Evolutionary conservation across 2,888 invertebrate genomes (phyloP).

Genomic region (Apodemia mormo): DNA sequence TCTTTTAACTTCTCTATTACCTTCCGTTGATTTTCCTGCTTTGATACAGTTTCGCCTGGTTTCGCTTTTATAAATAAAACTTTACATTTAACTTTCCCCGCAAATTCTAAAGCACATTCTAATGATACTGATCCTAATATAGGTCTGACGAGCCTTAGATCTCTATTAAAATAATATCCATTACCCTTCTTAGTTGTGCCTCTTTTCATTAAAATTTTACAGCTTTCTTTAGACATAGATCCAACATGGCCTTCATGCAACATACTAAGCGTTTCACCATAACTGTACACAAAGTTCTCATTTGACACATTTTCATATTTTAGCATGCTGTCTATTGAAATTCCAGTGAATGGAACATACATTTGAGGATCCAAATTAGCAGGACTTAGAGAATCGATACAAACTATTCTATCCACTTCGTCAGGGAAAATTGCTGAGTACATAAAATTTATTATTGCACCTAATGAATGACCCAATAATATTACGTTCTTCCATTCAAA

Average conservation of each 20-base stretch:
- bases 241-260: constrained; percentile 3
- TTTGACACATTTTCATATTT: constrained; percentile 12
- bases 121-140: constrained; percentile 40
- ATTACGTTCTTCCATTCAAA: constrained; percentile 87
- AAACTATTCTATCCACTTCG: constrained; percentile 84
- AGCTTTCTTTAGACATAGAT: constrained; percentile 15
- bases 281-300: not conserved
- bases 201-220: constrained; percentile 55
- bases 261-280: constrained; percentile 3
- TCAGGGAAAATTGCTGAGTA: constrained; percentile 89
- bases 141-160: constrained; percentile 87
- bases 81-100: constrained; percentile 9
- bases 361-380: constrained; percentile 81
- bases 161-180: constrained; percentile 86
- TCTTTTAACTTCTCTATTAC: constrained; percentile 84
- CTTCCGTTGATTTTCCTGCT: constrained; percentile 51
- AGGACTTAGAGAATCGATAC: constrained; percentile 89
- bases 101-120: constrained; percentile 10
- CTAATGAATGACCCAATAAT: constrained; percentile 89
- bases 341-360: constrained; percentile 66
- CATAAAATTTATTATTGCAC: constrained; percentile 89
- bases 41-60: not conserved
- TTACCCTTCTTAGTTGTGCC: constrained; percentile 84
- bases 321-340: constrained; percentile 15
- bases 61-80: constrained; percentile 19